phyloP scores from a whole-genome alignment of 2,113 vertebrate genomes.

The Brachionichthys hirsutus region DNA sequence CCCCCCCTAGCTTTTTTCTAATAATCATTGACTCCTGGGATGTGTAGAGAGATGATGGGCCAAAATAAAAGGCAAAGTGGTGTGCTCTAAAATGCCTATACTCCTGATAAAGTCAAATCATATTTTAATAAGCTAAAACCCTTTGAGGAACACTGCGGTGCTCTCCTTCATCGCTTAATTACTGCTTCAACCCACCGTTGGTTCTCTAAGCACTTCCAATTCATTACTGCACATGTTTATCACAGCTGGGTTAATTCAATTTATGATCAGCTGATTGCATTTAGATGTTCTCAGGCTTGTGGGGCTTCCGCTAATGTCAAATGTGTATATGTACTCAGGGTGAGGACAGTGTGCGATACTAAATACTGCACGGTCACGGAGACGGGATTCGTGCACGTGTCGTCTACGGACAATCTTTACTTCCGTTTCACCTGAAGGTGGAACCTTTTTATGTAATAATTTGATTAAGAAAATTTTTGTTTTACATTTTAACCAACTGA shows the following conservation, averaged over 20 bases:
- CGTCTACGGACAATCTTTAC: too few relatives aligned
- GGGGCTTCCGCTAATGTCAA: neutral
- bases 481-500: too few relatives aligned
- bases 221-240: conserved; percentile 7
- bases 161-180: conserved; percentile 24
- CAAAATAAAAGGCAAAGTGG: neutral
- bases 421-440: too few relatives aligned
- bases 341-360: too few relatives aligned
- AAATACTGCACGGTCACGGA: too few relatives aligned
- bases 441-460: too few relatives aligned
- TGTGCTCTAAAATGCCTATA: neutral
- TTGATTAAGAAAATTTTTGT: too few relatives aligned
- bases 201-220: neutral
- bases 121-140: conserved; percentile 32
- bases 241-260: conserved; percentile 8
- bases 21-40: conserved; percentile 8
- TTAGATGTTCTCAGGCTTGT: neutral
- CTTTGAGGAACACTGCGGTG: conserved; percentile 13
- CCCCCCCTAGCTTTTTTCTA: neutral
- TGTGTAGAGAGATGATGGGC: neutral
- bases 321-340: neutral
- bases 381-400: too few relatives aligned
- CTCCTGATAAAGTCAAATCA: conserved; percentile 40
- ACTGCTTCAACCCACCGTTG: conserved; percentile 15
- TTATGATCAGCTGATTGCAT: conserved; percentile 1